Conservation (phyloP, 2,888 invertebrate genomes). For the Amblyjoppa fuscipennis region DNA sequence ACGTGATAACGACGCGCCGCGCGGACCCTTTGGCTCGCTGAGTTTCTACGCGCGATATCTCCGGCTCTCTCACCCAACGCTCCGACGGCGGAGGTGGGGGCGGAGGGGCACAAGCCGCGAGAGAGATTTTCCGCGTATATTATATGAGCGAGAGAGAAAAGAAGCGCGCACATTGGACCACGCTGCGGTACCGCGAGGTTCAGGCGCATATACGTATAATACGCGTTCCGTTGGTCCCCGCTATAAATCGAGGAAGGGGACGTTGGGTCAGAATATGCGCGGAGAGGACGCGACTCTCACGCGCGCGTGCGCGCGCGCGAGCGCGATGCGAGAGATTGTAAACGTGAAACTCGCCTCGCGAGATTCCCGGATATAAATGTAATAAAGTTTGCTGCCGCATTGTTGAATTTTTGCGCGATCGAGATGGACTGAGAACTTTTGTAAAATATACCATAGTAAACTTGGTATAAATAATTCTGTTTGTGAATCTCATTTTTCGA, state of each 20-base stretch:
- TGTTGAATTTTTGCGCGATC: constrained; percentile 8
- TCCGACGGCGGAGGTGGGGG: constrained; percentile 9
- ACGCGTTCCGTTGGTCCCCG: constrained; percentile 62
- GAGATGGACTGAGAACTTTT: neutral
- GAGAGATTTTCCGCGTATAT: constrained; percentile 70
- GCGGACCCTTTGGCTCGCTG: constrained; percentile 49
- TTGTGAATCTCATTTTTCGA: no score
- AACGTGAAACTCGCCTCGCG: constrained; percentile 49
- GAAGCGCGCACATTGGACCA: constrained; percentile 7
- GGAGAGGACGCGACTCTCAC: constrained; percentile 65
- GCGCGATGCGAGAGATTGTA: constrained; percentile 64
- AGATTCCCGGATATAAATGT: constrained; percentile 45
- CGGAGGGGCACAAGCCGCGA: constrained; percentile 16
- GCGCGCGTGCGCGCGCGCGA: constrained; percentile 47
- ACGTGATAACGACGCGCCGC: constrained; percentile 66
- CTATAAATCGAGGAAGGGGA: constrained; percentile 72
- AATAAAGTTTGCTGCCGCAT: constrained; percentile 48
- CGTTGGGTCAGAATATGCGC: constrained; percentile 71
- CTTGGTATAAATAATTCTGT: neutral
- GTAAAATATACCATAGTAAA: constrained; percentile 9
- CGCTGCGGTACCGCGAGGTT: constrained; percentile 15
- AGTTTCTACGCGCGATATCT: constrained; percentile 50
- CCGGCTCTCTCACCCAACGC: constrained; percentile 50
- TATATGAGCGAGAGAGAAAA: constrained; percentile 58
- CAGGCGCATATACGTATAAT: constrained; percentile 49